Conservation (phyloP, 2,797 vertebrate species). For the Ceyx erithaca region DNA sequence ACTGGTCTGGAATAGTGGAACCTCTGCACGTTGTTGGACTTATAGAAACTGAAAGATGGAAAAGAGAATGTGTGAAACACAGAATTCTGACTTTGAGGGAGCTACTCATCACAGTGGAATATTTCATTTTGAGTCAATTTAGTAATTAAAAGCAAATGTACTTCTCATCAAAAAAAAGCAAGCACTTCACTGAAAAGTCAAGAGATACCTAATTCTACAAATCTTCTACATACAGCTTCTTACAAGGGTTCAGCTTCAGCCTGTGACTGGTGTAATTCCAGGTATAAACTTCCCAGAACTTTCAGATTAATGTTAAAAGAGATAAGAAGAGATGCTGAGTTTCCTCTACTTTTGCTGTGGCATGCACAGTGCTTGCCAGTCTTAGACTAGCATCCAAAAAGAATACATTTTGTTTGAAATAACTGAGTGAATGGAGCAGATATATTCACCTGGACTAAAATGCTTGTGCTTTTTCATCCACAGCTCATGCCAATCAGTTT, state of each 20-base stretch:
- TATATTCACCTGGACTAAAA: not conserved
- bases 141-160: conserved; percentile 38
- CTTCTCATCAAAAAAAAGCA: not conserved
- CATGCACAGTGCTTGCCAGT: not conserved
- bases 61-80: not conserved
- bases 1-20: conserved; percentile 97
- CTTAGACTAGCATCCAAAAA: not conserved
- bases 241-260: not conserved
- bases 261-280: not conserved
- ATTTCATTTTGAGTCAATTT: not conserved
- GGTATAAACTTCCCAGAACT: not conserved
- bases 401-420: not conserved
- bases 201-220: not conserved
- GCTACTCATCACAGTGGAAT: not conserved
- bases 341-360: not conserved
- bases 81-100: not conserved
- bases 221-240: not conserved
- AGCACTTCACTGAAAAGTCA: not conserved
- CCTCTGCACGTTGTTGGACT: conserved; percentile 94
- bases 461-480: not conserved
- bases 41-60: conserved; percentile 89
- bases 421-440: not conserved
- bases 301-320: not conserved
- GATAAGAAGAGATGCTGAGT: not conserved
- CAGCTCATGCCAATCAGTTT: not conserved